Base-by-base conservation (phyloP, 2,113 vertebrate genomes). In the Chloropsis cyanopogon region DNA sequence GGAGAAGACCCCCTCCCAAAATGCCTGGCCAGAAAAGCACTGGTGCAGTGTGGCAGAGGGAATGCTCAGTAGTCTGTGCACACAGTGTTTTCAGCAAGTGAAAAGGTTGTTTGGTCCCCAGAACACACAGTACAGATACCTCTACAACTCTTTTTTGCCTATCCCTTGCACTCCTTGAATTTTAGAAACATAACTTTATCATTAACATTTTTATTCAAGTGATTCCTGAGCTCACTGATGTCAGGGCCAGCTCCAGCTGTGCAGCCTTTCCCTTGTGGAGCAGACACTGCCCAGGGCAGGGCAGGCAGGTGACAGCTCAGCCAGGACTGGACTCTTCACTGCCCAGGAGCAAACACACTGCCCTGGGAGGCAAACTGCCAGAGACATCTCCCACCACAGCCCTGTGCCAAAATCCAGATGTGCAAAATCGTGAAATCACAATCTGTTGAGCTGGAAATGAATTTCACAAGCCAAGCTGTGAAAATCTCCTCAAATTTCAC, bases 401-500 rank as follows among this genome's bases (percentile, higher is more conserved):
- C 56, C 73, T 11, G 3, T 71, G 83, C 73, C 83, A 89, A 81
- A 92, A 92, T 86, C 69, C 92, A 96, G 83, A 90, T 56, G 87
- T 73, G 76, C 79, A 94, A 70, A 90, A 73, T 91, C 37, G 0
- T 31, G 47, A 88, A 81, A 93, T 86, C 71, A 22, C 41, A 61
- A 29, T 84, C 90, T 46, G 44, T 75, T 26, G 3, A 92, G 88
- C 93, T 95, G 88, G 90, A 84, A 96, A 88, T 50, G 3, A 78
- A 75, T 88, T 94, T 90, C 88, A 88, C 41, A 86, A 94, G 53
- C 71, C 82, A 78, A 78, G 56, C 93, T 68, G 76, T 56, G 88
- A 93, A 86, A 90, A 92, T 78, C 64, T 88, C 64, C 77, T 88
- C 65, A 46, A 31, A 78, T 95, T 96, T 93, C 93, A 88, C 90